Evolutionary conservation across 1,140 invertebrate species (phyloP).

Genomic region (Bombus huntii): DNA sequence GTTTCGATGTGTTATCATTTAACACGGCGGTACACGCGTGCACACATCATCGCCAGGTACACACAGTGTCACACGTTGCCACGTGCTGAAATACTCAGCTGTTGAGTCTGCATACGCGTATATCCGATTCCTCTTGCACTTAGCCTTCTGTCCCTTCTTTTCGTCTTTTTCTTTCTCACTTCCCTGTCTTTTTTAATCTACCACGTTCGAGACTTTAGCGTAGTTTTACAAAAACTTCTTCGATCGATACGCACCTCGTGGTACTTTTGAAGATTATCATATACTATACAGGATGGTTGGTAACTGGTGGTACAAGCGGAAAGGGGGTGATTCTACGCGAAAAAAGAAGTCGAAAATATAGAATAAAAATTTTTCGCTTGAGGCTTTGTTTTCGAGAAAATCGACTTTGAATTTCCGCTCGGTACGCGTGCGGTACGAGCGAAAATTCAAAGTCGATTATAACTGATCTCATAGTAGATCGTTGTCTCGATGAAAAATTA

Average conservation of each 20-base stretch:
- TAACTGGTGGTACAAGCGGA: too few species aligned
- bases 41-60: slow-evolving; percentile 12
- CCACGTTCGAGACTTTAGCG: slow-evolving; percentile 10
- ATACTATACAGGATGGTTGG: too few species aligned
- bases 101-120: slow-evolving; percentile 39
- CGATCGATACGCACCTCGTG: background rate
- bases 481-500: too few species aligned
- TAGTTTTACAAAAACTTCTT: slow-evolving; percentile 12
- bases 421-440: too few species aligned
- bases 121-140: slow-evolving; percentile 30
- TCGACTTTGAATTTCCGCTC: too few species aligned
- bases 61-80: slow-evolving; percentile 29
- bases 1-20: slow-evolving; percentile 27
- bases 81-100: slow-evolving; percentile 44
- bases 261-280: background rate
- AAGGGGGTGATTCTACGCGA: too few species aligned
- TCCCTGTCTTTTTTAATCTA: background rate
- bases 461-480: too few species aligned
- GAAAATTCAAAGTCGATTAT: too few species aligned
- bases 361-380: too few species aligned
- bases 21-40: slow-evolving; percentile 1
- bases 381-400: too few species aligned
- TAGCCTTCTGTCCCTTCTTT: background rate
- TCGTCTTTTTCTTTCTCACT: slow-evolving; percentile 6
- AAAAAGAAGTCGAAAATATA: too few species aligned